These are phyloP conservation scores for Falco punctatus DNA, from an alignment of 2,113 vertebrate genomes.

Conservation along the genomic window DNA sequence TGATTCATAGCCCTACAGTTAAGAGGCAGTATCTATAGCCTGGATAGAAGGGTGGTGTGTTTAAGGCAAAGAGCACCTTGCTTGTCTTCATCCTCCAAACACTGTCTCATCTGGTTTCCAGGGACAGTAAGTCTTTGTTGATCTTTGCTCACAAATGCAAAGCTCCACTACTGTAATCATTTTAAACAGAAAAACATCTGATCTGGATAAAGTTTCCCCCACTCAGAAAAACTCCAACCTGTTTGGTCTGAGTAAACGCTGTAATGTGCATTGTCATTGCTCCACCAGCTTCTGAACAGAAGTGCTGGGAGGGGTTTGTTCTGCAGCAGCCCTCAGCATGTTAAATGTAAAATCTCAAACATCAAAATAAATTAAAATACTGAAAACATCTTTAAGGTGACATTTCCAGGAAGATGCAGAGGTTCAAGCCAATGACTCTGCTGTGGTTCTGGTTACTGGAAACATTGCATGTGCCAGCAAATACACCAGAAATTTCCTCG, in stretches of 20 bases:
- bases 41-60: background rate
- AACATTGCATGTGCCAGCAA: background rate
- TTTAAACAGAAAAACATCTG: background rate
- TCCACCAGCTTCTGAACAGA: background rate
- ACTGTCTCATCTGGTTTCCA: background rate
- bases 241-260: background rate
- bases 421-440: background rate
- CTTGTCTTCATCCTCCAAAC: background rate
- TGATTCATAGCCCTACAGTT: background rate
- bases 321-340: background rate
- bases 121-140: background rate
- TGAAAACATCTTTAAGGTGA: background rate
- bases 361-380: background rate
- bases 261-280: accelerated
- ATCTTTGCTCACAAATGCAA: background rate
- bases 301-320: background rate
- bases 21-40: background rate
- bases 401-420: background rate
- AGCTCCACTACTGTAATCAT: background rate
- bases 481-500: background rate
- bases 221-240: background rate
- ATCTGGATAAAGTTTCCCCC: background rate
- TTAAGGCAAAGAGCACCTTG: background rate
- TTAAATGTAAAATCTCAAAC: background rate
- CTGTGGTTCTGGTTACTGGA: background rate